Conservation (phyloP, 1,140 invertebrate species). For the Laupala kohalensis region DNA sequence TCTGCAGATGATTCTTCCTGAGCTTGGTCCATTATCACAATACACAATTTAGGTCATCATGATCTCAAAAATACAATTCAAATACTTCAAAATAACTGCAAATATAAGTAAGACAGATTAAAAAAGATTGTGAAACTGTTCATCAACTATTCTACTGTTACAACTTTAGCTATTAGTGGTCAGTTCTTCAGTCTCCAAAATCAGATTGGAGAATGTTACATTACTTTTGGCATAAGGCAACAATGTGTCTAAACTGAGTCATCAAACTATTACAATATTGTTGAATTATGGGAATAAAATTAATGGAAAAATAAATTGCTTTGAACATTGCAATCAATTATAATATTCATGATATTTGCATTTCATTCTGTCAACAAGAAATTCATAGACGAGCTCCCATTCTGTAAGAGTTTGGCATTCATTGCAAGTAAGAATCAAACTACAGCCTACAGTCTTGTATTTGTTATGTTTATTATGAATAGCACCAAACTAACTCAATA, state of each 20-base stretch:
- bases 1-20: slow-evolving; percentile 1
- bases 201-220: neutral
- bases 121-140: neutral
- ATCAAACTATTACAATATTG: neutral
- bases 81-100: neutral
- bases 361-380: neutral
- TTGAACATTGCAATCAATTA: neutral
- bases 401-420: neutral
- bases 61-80: slow-evolving; percentile 1
- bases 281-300: neutral
- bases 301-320: neutral
- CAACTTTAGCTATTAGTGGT: neutral
- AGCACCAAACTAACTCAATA: slow-evolving; percentile 11
- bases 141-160: neutral
- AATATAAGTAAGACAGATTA: neutral
- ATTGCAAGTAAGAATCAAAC: neutral
- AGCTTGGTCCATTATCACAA: slow-evolving; percentile 11
- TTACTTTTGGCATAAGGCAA: neutral
- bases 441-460: slow-evolving; percentile 6
- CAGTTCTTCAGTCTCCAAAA: neutral
- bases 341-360: neutral
- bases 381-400: neutral
- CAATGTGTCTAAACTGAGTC: neutral
- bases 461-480: slow-evolving; percentile 4
- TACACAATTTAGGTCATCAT: neutral